Conservation (phyloP, 2,113 vertebrate species). For the Rhinolophus sinicus region DNA sequence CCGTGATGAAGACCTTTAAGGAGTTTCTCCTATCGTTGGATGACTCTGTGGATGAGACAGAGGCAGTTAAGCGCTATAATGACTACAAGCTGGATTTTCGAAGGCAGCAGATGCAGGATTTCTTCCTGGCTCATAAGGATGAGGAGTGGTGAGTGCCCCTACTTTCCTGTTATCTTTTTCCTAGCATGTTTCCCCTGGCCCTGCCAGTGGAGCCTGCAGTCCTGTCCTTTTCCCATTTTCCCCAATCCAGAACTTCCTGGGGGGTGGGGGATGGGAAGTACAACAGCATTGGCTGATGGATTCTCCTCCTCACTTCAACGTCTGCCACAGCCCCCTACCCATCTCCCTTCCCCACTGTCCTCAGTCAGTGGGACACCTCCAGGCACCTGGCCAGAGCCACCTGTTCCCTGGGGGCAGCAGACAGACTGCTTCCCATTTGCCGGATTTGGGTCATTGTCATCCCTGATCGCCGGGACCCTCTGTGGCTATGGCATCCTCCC, state of each 20-base stretch:
- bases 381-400: conserved; percentile 71
- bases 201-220: conserved; percentile 51
- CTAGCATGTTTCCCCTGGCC: conserved; percentile 59
- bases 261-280: conserved; percentile 71
- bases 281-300: conserved; percentile 67
- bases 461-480: conserved; percentile 65
- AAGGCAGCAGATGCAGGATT: conserved; percentile 97
- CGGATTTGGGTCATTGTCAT: conserved; percentile 57
- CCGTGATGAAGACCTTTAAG: conserved; percentile 95
- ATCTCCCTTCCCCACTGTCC: conserved; percentile 54
- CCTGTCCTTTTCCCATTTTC: conserved; percentile 49
- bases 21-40: conserved; percentile 94
- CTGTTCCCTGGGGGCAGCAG: conserved; percentile 62
- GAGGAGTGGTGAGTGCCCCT: conserved; percentile 93
- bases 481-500: conserved; percentile 73
- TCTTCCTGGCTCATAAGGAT: conserved; percentile 96
- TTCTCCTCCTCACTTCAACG: conserved; percentile 59
- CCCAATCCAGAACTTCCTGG: conserved; percentile 50
- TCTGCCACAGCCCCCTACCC: conserved; percentile 30
- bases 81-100: conserved; percentile 96
- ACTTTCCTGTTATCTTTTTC: not conserved
- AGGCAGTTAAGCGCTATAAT: conserved; percentile 95
- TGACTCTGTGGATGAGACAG: conserved; percentile 95
- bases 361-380: conserved; percentile 65
- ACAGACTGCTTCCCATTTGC: conserved; percentile 56